A percentile compares a stretch with the other conserved stretches of the same genome.
These are phyloP conservation scores for Cyanistes caeruleus DNA, from an alignment of 2,113 vertebrate genomes.

Conservation along the genomic window DNA sequence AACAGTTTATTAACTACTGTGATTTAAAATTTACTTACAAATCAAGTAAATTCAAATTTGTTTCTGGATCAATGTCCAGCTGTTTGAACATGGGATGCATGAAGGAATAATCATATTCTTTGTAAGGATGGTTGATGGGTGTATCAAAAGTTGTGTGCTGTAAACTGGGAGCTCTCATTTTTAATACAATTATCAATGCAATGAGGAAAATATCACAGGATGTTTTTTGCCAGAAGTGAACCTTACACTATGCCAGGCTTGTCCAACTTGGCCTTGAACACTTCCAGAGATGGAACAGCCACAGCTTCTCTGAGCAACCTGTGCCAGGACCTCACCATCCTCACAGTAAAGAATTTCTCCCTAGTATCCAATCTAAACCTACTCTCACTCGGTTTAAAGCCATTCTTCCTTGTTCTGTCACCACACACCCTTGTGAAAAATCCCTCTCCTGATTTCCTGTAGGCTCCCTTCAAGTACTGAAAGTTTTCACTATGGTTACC, in stretches of 20 bases:
- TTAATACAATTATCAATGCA: not conserved
- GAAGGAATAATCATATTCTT: not conserved
- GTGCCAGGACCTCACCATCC: not conserved
- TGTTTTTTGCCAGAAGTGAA: not conserved
- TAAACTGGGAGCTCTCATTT: not conserved
- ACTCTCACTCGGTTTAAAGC: not conserved
- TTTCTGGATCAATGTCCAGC: not conserved
- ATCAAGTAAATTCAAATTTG: not conserved
- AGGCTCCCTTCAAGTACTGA: not conserved
- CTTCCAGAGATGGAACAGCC: rapidly evolving
- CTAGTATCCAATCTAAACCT: not conserved
- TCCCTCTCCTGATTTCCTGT: not conserved
- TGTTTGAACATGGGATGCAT: not conserved
- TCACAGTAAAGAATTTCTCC: not conserved
- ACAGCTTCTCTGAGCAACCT: not conserved
- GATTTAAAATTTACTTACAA: not conserved
- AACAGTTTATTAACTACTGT: not conserved
- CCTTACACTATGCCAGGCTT: not conserved
- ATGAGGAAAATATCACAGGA: not conserved
- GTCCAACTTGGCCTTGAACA: not conserved
- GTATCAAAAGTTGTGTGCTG: not conserved
- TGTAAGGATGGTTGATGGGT: not conserved
- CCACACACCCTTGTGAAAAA: not conserved
- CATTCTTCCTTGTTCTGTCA: not conserved
- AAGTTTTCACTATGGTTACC: not conserved